Conservation (phyloP, 2,113 vertebrate genomes). For the Cynocephalus volans region DNA sequence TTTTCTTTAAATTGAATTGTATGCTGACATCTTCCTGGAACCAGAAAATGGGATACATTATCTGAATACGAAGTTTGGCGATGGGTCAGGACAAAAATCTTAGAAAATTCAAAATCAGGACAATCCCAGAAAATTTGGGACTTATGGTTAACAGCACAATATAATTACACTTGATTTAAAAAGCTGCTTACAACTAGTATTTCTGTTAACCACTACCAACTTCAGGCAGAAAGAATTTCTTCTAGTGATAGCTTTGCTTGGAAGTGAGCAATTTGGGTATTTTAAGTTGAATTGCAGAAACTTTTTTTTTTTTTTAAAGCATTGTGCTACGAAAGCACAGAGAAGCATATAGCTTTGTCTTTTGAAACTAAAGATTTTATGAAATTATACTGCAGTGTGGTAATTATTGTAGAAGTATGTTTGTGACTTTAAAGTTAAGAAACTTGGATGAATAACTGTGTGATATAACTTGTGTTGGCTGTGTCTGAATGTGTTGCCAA, state of each 20-base stretch:
- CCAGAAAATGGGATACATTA: not conserved
- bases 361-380: conserved; percentile 20
- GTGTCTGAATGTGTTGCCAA: conserved; percentile 12
- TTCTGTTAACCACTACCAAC: conserved; percentile 37
- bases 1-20: conserved; percentile 36
- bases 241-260: not conserved
- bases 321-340: not conserved
- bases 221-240: conserved; percentile 55
- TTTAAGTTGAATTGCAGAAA: conserved; percentile 35
- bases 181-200: not conserved
- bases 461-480: not conserved
- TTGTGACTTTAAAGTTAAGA: conserved; percentile 30
- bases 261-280: conserved; percentile 34
- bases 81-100: not conserved
- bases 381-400: not conserved
- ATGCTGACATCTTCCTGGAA: not conserved
- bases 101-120: not conserved
- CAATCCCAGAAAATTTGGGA: conserved; percentile 3
- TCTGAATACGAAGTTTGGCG: conserved; percentile 2
- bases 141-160: not conserved
- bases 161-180: conserved; percentile 43
- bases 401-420: not conserved
- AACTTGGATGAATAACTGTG: not conserved
- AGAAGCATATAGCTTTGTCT: not conserved
- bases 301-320: conserved; percentile 44